Evolutionary conservation across 2,888 invertebrate species (phyloP), one percentile per base, ranked within the genome.

Genomic region (Caenorhabditis parvicauda): DNA sequence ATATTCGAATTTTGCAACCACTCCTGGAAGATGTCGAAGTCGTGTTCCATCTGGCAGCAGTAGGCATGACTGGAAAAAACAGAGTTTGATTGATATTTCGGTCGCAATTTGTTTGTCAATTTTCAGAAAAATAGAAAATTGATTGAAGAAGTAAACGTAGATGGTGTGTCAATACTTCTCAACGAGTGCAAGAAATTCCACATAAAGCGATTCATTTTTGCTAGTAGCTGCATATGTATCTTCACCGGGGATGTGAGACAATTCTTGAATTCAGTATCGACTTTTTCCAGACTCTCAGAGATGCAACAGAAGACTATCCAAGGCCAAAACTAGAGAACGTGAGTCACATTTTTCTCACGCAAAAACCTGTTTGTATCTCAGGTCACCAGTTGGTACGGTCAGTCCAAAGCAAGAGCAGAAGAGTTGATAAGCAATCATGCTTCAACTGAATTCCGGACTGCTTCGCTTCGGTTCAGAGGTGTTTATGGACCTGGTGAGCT

Each of bases 401-500:
- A 61, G 21, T 61, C 61, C 2, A 61, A 61, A 24, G 37, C 49
- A 2, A 56, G 57, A 7, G 61, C 56, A 0, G 61, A 61, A 39
- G 24, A 4, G 9, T 53, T 54, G 14, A 57, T 61, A 4, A n/a
- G 21, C 6, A 42, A 61, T 17, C 54, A 46, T 1, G 49, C 61
- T 0, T 22, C 21, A 2, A 21, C n/a, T 0, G 41, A 46, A 6
- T 24, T 61, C 27, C 53, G 43, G 25, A 57, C 57, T 1, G 32
- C 46, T 1, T 43, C 57, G 3, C 27, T 61, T 2, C 53, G 61
- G 4, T 61, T 61, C 28, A 61, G 39, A 28, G 61, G 61, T 3
- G 57, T 61, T 7, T 61, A 61, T 32, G 61, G 61, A 0, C 56
- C 56, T 14, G 61, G 61, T 3, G 61, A 61, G 50, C 56, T 57